Percentiles rank a stretch among this genome's conserved stretches.
Conservation (phyloP, 2,797 vertebrate genomes). For the Hozukius guyotensis region DNA sequence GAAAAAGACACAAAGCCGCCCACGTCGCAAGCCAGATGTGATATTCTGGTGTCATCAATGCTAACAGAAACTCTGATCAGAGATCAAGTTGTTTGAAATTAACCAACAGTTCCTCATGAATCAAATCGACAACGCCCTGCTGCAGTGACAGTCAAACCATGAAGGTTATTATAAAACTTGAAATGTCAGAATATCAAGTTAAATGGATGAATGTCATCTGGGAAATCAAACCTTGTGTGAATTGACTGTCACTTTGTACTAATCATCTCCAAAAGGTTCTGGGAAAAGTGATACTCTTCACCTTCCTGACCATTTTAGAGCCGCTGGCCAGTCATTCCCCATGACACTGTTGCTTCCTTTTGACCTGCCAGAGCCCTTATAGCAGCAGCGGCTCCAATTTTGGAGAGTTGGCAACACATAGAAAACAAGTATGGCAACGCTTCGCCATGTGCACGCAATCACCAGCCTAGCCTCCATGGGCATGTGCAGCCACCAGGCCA, state of each 20-base stretch:
- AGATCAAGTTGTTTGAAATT: too few species aligned
- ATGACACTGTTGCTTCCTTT: slow-evolving; percentile 65
- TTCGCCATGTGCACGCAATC: slow-evolving; percentile 65
- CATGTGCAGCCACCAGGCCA: slow-evolving; percentile 53
- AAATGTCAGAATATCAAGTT: slow-evolving; percentile 8
- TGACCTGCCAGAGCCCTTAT: slow-evolving; percentile 64
- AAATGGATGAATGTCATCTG: neutral
- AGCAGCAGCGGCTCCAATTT: slow-evolving; percentile 29
- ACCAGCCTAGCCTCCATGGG: slow-evolving; percentile 51
- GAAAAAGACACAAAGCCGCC: slow-evolving; percentile 11
- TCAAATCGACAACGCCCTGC: neutral
- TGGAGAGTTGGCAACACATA: slow-evolving; percentile 38
- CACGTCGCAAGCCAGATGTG: neutral
- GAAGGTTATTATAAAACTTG: neutral
- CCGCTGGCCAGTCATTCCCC: slow-evolving; percentile 42
- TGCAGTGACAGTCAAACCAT: neutral
- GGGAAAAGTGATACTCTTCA: slow-evolving; percentile 55
- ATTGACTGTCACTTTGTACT: slow-evolving; percentile 18
- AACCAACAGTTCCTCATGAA: too few species aligned
- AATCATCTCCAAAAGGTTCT: slow-evolving; percentile 46
- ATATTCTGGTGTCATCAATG: slow-evolving; percentile 1
- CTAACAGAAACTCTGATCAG: neutral
- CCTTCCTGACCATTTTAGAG: slow-evolving; percentile 49
- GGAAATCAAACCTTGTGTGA: slow-evolving; percentile 27
- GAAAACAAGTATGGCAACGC: slow-evolving; percentile 44